phyloP scores from a whole-genome alignment of 2,113 vertebrate genomes.

The Drymodes brunneopygia region DNA sequence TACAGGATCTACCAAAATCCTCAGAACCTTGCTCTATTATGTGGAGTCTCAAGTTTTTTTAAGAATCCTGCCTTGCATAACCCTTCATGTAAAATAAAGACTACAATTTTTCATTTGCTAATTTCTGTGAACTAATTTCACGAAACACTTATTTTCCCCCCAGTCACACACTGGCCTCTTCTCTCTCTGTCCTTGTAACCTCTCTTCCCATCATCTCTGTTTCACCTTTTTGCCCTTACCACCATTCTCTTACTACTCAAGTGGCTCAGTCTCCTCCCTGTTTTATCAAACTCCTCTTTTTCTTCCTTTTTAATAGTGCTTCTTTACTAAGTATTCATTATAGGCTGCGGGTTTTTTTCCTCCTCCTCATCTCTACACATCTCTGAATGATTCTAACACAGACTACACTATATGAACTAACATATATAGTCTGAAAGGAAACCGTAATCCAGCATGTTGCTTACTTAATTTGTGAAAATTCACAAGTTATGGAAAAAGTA shows the following conservation, averaged over 20 bases:
- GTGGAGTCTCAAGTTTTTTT: background rate
- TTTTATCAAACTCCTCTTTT: background rate
- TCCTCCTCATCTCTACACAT: background rate
- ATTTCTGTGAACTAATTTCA: background rate
- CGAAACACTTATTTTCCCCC: background rate
- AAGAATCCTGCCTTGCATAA: background rate
- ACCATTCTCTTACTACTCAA: background rate
- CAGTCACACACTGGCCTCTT: background rate
- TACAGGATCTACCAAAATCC: background rate
- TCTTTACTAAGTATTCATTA: background rate
- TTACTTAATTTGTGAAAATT: background rate
- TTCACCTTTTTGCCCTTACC: background rate
- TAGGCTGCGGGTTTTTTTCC: background rate
- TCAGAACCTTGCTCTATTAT: background rate
- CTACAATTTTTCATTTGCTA: background rate
- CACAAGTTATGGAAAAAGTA: background rate
- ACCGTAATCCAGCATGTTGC: accelerated
- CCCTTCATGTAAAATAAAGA: background rate
- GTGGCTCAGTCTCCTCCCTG: background rate
- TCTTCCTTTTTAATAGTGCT: background rate
- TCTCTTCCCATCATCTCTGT: background rate
- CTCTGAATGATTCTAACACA: background rate
- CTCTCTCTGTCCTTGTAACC: background rate
- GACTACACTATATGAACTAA: background rate
- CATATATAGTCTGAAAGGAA: background rate